phyloP scores from a whole-genome alignment of 2,888 invertebrate species.

The Mimas tiliae region DNA sequence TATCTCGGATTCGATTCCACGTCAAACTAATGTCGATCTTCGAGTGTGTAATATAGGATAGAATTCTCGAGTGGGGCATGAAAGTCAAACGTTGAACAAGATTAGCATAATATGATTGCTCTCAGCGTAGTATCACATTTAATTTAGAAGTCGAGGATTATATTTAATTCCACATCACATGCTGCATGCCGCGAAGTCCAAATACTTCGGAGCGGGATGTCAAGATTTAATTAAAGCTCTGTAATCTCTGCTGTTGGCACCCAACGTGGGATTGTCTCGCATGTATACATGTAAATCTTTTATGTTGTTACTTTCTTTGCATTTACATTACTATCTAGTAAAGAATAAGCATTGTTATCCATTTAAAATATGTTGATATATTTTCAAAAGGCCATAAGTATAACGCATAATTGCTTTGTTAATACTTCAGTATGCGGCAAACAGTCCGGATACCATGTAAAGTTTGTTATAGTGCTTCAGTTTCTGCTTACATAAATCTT shows the following conservation, averaged over 20 bases:
- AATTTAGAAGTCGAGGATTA: slow-evolving; percentile 6
- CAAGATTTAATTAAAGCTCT: slow-evolving; percentile 12
- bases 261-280: slow-evolving; percentile 6
- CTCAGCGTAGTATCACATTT: slow-evolving; percentile 7
- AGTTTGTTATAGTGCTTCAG: slow-evolving; percentile 1
- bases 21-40: background rate
- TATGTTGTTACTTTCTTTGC: background rate
- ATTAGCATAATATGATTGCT: slow-evolving; percentile 14
- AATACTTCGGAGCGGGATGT: background rate
- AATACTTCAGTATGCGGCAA: too few species aligned
- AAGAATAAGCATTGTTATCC: too few species aligned
- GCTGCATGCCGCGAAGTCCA: background rate
- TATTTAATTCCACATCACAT: background rate
- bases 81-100: background rate
- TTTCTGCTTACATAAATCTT: background rate
- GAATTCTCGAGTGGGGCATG: background rate
- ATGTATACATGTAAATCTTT: slow-evolving; percentile 10
- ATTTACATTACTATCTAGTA: too few species aligned
- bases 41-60: background rate
- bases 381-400: too few species aligned
- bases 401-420: too few species aligned
- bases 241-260: slow-evolving; percentile 5
- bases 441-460: background rate
- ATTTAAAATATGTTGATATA: too few species aligned
- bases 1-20: too few species aligned